Conservation (phyloP, 2,888 invertebrate species). For the Lepidocyrtoides sp. region DNA sequence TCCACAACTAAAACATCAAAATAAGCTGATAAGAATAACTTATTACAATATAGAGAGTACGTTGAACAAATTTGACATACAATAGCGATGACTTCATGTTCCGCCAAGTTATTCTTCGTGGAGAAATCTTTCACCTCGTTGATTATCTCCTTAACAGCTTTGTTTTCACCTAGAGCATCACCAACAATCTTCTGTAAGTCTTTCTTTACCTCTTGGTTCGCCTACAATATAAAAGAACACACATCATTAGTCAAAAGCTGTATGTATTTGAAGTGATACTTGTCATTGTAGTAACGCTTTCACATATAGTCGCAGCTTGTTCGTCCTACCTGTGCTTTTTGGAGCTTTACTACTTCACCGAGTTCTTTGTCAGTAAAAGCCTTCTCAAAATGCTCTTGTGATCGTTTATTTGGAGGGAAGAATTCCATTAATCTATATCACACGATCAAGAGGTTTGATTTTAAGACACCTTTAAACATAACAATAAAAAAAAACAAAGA, state of each 20-base stretch:
- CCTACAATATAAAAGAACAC: conserved; percentile 87
- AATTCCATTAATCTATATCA: conserved; percentile 93
- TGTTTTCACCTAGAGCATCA: conserved; percentile 95
- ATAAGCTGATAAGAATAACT: too few relatives aligned
- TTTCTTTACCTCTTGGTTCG: conserved; percentile 93
- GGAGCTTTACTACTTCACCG: conserved; percentile 90
- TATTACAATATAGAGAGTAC: too few relatives aligned
- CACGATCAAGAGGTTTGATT: not conserved
- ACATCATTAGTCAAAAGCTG: too few relatives aligned
- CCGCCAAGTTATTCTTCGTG: conserved; percentile 93
- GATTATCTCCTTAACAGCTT: conserved; percentile 94
- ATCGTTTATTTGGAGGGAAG: conserved; percentile 97
- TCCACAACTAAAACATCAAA: conserved; percentile 92
- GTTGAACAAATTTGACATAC: conserved; percentile 88
- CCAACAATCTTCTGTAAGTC: conserved; percentile 92
- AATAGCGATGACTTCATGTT: conserved; percentile 95
- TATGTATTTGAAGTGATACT: too few relatives aligned
- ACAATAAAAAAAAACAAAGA: too few relatives aligned
- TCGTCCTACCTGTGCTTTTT: conserved; percentile 87
- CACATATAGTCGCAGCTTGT: too few relatives aligned
- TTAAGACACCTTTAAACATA: not conserved
- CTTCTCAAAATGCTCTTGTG: conserved; percentile 93
- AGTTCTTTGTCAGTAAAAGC: conserved; percentile 94
- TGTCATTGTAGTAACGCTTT: too few relatives aligned
- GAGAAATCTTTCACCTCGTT: conserved; percentile 95